phyloP scores from a whole-genome alignment of 2,113 vertebrate genomes.

The Melierax canorus region DNA sequence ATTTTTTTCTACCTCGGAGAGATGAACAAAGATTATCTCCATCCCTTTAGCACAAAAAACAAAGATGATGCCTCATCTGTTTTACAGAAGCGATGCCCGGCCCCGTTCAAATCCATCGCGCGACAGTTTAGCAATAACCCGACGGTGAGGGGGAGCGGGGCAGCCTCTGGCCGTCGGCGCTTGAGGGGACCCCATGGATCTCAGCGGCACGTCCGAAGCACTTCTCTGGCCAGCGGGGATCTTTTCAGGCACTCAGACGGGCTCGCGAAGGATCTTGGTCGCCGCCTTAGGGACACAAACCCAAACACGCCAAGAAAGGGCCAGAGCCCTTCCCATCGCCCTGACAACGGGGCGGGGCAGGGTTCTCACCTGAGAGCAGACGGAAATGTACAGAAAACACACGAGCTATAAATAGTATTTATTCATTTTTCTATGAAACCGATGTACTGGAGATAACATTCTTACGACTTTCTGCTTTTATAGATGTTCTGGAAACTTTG shows the following conservation, averaged over 20 bases:
- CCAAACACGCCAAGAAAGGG: neutral
- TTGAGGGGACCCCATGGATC: neutral
- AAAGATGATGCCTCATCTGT: slow-evolving; percentile 52
- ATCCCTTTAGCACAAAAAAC: slow-evolving; percentile 57
- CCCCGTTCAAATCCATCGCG: slow-evolving; percentile 6
- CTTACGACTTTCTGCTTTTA: slow-evolving; percentile 73
- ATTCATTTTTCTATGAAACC: slow-evolving; percentile 72
- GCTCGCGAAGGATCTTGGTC: slow-evolving; percentile 11
- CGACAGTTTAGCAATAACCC: slow-evolving; percentile 68
- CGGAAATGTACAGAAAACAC: slow-evolving; percentile 59
- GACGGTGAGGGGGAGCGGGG: neutral
- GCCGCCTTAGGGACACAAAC: neutral
- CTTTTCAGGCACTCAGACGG: neutral
- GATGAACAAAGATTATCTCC: slow-evolving; percentile 69
- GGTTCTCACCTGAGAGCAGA: slow-evolving; percentile 63
- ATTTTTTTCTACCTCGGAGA: slow-evolving; percentile 78
- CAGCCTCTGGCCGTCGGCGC: neutral
- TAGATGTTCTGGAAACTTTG: slow-evolving; percentile 71
- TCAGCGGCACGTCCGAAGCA: neutral
- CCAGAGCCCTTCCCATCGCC: neutral
- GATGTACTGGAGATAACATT: slow-evolving; percentile 63
- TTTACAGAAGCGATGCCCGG: neutral
- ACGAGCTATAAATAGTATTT: slow-evolving; percentile 70
- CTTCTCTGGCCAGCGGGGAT: neutral
- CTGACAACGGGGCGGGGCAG: neutral